These are phyloP conservation scores for Dinomys branickii DNA, from an alignment of 2,113 vertebrate species.

Conservation along the genomic window DNA sequence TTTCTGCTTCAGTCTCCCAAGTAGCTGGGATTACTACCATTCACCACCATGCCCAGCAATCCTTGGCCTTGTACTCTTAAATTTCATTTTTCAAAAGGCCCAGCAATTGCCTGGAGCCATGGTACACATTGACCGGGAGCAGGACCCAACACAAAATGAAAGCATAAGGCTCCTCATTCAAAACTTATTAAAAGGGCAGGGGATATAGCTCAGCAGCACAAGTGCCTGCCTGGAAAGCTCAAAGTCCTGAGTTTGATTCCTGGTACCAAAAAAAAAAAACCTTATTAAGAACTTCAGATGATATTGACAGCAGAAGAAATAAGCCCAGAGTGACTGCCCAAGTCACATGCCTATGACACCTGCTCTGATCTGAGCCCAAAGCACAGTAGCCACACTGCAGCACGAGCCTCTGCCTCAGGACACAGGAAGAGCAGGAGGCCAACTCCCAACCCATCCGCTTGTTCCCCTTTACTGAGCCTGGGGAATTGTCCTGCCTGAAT, in stretches of 20 bases:
- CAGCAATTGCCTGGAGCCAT: no score
- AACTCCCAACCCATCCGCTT: background rate
- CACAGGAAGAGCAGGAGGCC: background rate
- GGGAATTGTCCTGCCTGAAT: background rate
- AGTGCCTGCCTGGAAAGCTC: no score
- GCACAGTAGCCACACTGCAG: no score
- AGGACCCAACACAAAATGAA: background rate
- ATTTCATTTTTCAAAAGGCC: background rate
- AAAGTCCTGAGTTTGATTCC: no score
- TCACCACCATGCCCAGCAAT: background rate
- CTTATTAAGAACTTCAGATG: background rate
- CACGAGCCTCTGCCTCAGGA: background rate
- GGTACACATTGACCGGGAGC: background rate
- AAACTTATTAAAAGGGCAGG: no score
- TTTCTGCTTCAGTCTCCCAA: background rate
- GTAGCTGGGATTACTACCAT: background rate
- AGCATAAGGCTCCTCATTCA: background rate
- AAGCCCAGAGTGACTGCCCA: background rate
- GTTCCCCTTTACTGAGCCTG: background rate
- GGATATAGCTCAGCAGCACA: no score
- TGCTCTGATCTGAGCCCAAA: background rate
- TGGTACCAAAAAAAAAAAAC: no score
- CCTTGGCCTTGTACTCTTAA: background rate
- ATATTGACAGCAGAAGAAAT: background rate
- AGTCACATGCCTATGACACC: background rate